Evolutionary conservation across 2,797 vertebrate genomes (phyloP), one percentile per base, ranked within the genome.

Genomic region (Leptatherina wallacei): DNA sequence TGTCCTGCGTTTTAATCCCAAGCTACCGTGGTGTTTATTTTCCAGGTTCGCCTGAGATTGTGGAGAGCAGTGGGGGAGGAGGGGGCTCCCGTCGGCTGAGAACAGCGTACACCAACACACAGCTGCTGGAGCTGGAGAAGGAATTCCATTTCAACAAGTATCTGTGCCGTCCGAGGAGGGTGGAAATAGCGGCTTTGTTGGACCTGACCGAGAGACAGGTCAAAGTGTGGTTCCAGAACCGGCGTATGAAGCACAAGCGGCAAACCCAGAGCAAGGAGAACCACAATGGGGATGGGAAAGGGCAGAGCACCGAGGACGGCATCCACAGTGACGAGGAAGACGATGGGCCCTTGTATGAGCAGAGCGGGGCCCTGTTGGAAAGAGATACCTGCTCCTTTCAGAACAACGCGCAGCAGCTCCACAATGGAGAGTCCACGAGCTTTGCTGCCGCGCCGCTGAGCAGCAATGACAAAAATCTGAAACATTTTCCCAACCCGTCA

Each of bases 111-210:
- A 99, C 98, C 78, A 99, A 99, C 93, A 99, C 98, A 0, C 98
- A 99, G 95, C 96, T 99, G 82, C 93, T 99, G 92, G 98, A 99
- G 92, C 96, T 99, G 91, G 98, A 99, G 82, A 99, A 99, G 89
- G 98, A 99, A 94, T 99, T 99, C 87, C 98, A 99, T 93, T 99
- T 99, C 97, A 99, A 99, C 98, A 99, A 99, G 96, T 99, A 99
- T 90, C 95, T 99, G 60, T 99, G 98, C 90, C 94, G 98, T 86
- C 98, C 98, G 59, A 95, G 98, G 69, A 92, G 98, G 79, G 97
- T 99, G 91, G 98, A 99, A 85, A 99, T 99, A 40, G 98, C 98
- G 51, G 97, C 98, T 76, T 92, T 99, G 88, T 89, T 99, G 91
- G 98, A 99, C 91, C 93, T 99, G 90, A 99, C 97, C 1, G 98